These are phyloP conservation scores for Hippopotamus amphibius DNA, from an alignment of 2,113 vertebrate genomes.

Conservation along the genomic window DNA sequence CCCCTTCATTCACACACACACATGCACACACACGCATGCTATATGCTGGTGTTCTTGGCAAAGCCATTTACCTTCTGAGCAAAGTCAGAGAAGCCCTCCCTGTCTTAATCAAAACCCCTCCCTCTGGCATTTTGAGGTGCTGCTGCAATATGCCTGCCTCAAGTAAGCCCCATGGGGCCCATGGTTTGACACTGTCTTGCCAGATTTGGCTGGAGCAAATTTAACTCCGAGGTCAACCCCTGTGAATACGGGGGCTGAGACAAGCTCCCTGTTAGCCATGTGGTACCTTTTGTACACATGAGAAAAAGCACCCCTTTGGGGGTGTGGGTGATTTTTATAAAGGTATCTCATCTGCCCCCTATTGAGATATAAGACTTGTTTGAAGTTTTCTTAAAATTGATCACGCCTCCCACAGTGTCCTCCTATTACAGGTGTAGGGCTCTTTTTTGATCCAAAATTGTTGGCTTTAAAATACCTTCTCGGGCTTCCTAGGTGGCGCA, in stretches of 20 bases:
- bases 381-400: constrained; percentile 92
- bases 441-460: constrained; percentile 90
- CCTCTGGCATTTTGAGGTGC: not conserved
- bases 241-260: not conserved
- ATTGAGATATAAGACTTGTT: constrained; percentile 81
- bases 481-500: no score
- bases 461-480: constrained; percentile 89
- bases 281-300: not conserved
- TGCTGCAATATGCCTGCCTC: not conserved
- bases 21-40: not conserved
- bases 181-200: not conserved
- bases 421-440: constrained; percentile 89
- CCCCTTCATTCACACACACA: not conserved
- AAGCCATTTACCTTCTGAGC: not conserved
- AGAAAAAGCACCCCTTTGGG: not conserved
- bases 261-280: not conserved
- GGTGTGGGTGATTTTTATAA: constrained; percentile 86
- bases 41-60: not conserved
- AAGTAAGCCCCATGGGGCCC: not conserved
- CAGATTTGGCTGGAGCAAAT: not conserved
- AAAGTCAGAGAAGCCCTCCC: not conserved
- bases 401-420: constrained; percentile 93
- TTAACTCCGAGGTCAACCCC: not conserved
- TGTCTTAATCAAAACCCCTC: not conserved
- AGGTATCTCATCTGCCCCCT: constrained; percentile 87